phyloP scores from a whole-genome alignment of 1,140 invertebrate genomes.

The Lanistes nyassanus region DNA sequence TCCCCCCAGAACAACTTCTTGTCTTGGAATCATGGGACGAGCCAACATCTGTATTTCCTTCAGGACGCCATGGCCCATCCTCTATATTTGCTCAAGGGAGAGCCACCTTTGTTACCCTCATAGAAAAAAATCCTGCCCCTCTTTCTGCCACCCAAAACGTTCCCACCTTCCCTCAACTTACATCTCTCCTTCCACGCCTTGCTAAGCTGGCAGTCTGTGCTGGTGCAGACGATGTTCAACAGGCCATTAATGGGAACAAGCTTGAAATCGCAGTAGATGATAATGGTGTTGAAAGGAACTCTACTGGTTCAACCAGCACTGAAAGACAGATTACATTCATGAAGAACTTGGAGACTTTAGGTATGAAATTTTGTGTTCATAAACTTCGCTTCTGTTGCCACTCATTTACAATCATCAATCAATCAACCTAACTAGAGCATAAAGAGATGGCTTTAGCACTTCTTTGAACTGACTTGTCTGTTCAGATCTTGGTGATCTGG shows the following conservation, averaged over 20 bases:
- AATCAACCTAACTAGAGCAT: background rate
- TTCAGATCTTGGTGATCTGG: background rate
- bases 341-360: background rate
- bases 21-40: slow-evolving; percentile 30
- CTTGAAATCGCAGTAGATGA: slow-evolving; percentile 24
- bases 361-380: background rate
- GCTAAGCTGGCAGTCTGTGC: slow-evolving; percentile 28
- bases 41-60: slow-evolving; percentile 26
- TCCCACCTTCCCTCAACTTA: background rate
- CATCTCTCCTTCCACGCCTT: slow-evolving; percentile 6
- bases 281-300: slow-evolving; percentile 4
- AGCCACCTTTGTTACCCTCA: slow-evolving; percentile 24
- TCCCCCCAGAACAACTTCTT: slow-evolving; percentile 16
- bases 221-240: slow-evolving; percentile 27
- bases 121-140: background rate
- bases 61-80: slow-evolving; percentile 23
- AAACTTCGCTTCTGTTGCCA: background rate
- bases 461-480: background rate
- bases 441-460: background rate
- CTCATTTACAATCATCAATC: background rate
- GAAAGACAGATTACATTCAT: background rate
- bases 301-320: background rate
- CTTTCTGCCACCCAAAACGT: no score
- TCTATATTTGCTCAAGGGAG: slow-evolving; percentile 30
- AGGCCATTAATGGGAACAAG: background rate